Conservation (phyloP, 2,888 invertebrate genomes). For the Ophioninae sp. region DNA sequence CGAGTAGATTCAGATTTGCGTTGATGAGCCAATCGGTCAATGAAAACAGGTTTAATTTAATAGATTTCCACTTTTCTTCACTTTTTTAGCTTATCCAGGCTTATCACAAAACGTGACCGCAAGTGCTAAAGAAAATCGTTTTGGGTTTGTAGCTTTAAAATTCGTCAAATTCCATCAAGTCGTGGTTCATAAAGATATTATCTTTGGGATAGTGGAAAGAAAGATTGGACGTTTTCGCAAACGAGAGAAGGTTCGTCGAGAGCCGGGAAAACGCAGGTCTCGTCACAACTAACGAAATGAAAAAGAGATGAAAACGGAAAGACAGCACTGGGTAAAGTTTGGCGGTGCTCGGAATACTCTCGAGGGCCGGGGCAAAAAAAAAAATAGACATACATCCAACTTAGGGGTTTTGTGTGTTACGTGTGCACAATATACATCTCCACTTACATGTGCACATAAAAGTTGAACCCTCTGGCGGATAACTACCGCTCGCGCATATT, state of each 20-base stretch:
- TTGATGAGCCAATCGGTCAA: no score
- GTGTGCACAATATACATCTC: background rate
- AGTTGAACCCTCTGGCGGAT: constrained; percentile 33
- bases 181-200: background rate
- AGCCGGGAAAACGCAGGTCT: background rate
- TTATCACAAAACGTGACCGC: no score
- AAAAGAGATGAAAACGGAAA: constrained; percentile 47
- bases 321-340: constrained; percentile 45
- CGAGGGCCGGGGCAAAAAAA: constrained; percentile 28
- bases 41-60: no score
- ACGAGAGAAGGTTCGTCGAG: constrained; percentile 39
- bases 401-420: background rate
- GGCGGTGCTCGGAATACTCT: constrained; percentile 37
- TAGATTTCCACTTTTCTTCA: no score
- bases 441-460: background rate
- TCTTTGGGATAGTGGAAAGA: background rate
- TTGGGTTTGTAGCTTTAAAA: no score
- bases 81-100: no score
- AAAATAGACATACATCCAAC: background rate
- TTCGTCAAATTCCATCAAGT: no score
- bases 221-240: background rate
- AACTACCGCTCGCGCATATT: constrained; percentile 60
- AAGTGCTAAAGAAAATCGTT: no score
- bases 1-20: no score
- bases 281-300: constrained; percentile 45